phyloP scores from a whole-genome alignment of 2,113 vertebrate species.

The Plectropomus leopardus region DNA sequence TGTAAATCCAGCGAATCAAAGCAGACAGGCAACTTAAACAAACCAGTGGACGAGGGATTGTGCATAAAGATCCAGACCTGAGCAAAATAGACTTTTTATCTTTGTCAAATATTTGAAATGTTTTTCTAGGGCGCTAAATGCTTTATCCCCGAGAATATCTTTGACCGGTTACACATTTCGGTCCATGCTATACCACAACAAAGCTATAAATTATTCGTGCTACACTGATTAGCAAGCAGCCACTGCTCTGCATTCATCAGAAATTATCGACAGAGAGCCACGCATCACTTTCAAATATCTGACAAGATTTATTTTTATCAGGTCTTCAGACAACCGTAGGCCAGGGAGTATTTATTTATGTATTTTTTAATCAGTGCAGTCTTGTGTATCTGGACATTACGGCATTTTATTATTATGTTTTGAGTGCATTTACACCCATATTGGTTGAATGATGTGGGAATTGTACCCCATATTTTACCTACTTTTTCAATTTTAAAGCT shows the following conservation, averaged over 20 bases:
- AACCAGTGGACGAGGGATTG: conserved; percentile 20
- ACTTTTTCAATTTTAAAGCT: neutral
- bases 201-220: too few relatives aligned
- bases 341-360: neutral
- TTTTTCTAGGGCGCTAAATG: neutral
- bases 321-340: neutral
- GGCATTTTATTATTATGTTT: neutral
- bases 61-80: conserved; percentile 29
- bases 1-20: conserved; percentile 66
- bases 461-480: neutral
- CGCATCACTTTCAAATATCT: conserved; percentile 15
- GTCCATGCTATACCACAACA: too few relatives aligned
- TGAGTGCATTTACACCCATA: neutral
- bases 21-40: conserved; percentile 58
- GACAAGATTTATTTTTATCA: neutral
- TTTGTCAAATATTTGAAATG: neutral
- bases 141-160: too few relatives aligned
- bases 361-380: neutral
- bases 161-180: too few relatives aligned
- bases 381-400: neutral
- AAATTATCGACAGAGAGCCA: neutral
- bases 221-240: too few relatives aligned
- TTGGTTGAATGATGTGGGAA: neutral
- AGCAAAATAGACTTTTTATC: neutral
- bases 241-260: neutral